Evolutionary conservation across 2,797 vertebrate species (phyloP).

Genomic region (Kryptolebias ocellatus): DNA sequence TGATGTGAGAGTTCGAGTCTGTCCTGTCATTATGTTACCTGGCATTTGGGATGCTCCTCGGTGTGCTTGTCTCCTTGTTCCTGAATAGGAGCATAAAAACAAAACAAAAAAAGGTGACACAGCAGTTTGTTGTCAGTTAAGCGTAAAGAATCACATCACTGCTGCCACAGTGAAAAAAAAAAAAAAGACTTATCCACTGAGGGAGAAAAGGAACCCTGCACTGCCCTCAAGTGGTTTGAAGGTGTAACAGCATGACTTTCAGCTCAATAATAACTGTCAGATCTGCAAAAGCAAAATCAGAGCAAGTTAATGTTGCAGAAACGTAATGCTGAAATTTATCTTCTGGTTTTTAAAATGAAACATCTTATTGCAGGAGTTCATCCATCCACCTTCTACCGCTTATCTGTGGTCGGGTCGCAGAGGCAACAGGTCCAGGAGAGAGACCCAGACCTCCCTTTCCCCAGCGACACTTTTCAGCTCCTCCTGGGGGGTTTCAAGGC

Average conservation of each 20-base stretch:
- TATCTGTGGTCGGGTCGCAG: too few relatives aligned
- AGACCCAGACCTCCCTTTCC: too few relatives aligned
- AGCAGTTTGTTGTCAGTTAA: constrained; percentile 27
- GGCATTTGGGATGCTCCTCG: constrained; percentile 57
- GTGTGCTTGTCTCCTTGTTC: constrained; percentile 51
- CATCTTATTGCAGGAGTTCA: constrained; percentile 1
- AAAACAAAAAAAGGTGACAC: constrained; percentile 40
- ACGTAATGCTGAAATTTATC: constrained; percentile 7
- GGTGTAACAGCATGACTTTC: constrained; percentile 4
- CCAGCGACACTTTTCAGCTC: too few relatives aligned
- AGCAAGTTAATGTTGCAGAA: constrained; percentile 12
- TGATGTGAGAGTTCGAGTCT: neutral
- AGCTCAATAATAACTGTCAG: neutral
- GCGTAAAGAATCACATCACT: constrained; percentile 36
- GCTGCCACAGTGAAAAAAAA: constrained; percentile 32
- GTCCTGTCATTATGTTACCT: constrained; percentile 52
- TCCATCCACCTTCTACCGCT: too few relatives aligned
- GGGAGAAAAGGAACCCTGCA: constrained; percentile 38
- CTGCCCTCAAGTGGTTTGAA: constrained; percentile 73
- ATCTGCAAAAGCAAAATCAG: constrained; percentile 21
- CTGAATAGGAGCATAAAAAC: constrained; percentile 60
- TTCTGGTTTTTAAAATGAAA: constrained; percentile 19
- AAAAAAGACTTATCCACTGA: constrained; percentile 1
- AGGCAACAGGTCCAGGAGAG: too few relatives aligned
- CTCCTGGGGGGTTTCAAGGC: too few relatives aligned